These are phyloP conservation scores for Staurois parvus DNA, from an alignment of 2,797 vertebrate genomes.

Conservation along the genomic window DNA sequence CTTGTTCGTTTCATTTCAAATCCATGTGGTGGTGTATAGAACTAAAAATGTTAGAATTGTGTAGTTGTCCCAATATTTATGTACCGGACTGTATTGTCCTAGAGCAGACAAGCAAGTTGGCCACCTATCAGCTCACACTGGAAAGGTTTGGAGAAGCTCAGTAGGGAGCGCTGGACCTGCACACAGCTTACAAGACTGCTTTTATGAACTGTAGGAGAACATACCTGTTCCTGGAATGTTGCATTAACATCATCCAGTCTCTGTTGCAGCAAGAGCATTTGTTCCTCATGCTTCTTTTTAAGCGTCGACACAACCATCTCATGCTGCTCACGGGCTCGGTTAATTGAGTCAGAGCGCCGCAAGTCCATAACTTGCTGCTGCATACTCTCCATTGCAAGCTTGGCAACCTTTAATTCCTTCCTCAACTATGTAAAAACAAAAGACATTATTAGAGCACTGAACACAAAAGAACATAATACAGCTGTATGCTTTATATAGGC, in stretches of 20 bases:
- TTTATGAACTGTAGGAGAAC: background rate
- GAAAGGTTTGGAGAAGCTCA: no score
- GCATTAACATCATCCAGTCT: conserved; percentile 79
- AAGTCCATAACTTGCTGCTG: conserved; percentile 92
- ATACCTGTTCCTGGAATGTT: conserved; percentile 86
- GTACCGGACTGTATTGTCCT: no score
- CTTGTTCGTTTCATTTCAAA: no score
- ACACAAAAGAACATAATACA: no score
- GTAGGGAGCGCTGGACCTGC: no score
- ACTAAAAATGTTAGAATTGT: no score
- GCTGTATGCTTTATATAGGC: no score
- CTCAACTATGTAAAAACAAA: conserved; percentile 74
- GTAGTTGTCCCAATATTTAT: no score
- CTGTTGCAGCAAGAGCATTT: conserved; percentile 80
- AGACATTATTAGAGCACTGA: conserved; percentile 18
- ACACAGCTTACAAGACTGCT: no score
- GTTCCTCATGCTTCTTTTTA: conserved; percentile 87
- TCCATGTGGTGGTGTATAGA: no score
- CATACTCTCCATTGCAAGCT: conserved; percentile 89
- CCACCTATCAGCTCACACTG: no score
- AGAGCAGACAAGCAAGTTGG: no score
- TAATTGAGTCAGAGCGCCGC: conserved; percentile 87
- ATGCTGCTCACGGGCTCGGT: conserved; percentile 86
- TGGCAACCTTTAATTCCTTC: conserved; percentile 85
- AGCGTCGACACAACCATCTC: conserved; percentile 79